These are phyloP conservation scores for Platysternon megacephalum DNA, from an alignment of 2,113 vertebrate species.

Conservation along the genomic window DNA sequence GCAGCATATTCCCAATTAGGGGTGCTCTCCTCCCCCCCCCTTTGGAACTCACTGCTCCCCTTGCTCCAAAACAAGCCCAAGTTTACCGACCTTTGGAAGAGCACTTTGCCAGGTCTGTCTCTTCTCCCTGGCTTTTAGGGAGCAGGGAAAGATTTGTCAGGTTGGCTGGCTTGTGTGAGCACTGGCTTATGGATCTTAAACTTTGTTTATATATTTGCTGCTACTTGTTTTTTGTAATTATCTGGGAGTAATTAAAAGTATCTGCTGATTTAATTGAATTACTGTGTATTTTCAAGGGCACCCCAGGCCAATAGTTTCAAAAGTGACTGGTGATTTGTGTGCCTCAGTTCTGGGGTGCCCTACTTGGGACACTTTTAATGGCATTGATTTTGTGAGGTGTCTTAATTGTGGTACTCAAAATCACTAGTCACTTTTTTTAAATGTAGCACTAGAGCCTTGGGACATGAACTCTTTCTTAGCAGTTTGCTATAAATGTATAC, in stretches of 20 bases:
- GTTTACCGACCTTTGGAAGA: neutral
- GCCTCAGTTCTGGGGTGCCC: constrained; percentile 1
- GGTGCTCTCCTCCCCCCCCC: neutral
- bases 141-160: neutral
- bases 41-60: neutral
- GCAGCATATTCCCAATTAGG: neutral
- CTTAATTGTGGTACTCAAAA: neutral
- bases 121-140: neutral
- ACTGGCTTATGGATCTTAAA: neutral
- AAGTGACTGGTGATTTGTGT: constrained; percentile 1
- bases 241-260: constrained; percentile 59
- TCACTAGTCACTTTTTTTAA: neutral
- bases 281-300: constrained; percentile 46
- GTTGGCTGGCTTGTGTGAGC: accelerated
- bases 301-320: constrained; percentile 52
- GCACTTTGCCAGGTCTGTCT: neutral
- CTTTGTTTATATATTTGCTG: neutral
- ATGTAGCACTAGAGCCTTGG: neutral
- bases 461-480: neutral
- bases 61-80: neutral
- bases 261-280: constrained; percentile 59
- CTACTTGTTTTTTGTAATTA: constrained; percentile 14
- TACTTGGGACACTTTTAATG: neutral
- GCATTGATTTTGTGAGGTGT: neutral
- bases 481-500: neutral